Conservation (phyloP, 2,797 vertebrate species). For the Cryptoprocta ferox region DNA sequence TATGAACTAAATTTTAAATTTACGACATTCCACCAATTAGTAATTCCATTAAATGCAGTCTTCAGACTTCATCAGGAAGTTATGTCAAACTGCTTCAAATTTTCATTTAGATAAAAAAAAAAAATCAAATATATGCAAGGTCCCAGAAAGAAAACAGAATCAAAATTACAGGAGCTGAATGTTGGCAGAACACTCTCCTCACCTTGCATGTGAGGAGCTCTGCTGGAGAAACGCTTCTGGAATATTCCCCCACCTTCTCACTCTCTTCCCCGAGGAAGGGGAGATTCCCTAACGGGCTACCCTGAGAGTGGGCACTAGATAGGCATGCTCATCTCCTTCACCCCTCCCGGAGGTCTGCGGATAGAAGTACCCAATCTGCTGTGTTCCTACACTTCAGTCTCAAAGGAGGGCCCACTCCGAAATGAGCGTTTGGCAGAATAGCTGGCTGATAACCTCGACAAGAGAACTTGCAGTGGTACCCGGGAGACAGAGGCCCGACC, state of each 20-base stretch:
- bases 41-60: background rate
- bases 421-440: background rate
- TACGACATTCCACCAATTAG: background rate
- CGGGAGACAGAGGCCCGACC: background rate
- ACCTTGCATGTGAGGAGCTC: background rate
- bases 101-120: background rate
- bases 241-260: background rate
- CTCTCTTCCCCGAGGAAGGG: background rate
- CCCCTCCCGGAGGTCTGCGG: background rate
- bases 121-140: background rate
- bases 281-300: too few species aligned
- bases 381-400: background rate
- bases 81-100: background rate
- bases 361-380: background rate
- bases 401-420: background rate
- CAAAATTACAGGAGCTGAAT: background rate
- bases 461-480: background rate
- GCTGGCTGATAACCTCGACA: background rate
- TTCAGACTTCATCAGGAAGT: background rate
- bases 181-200: background rate
- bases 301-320: background rate
- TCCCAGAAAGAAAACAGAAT: background rate
- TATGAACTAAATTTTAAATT: background rate
- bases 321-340: fast-evolving
- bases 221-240: background rate